Percentiles rank a stretch among this genome's conserved stretches.
Evolutionary conservation across 2,888 invertebrate species (phyloP).

Genomic region (Myathropa florea): DNA sequence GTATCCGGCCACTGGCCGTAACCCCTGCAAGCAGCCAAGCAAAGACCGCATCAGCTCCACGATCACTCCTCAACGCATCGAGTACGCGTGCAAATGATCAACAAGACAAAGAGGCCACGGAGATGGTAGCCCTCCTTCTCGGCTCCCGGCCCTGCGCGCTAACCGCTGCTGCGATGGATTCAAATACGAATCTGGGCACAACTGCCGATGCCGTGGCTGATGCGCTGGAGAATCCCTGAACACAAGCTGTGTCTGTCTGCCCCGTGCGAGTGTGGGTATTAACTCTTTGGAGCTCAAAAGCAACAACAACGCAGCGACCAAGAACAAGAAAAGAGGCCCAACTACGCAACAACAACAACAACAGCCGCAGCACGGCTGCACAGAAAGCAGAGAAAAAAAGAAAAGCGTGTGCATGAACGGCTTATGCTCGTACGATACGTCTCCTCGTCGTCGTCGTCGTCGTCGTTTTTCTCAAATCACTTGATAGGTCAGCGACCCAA

Average conservation of each 20-base stretch:
- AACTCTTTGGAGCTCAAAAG: constrained; percentile 19
- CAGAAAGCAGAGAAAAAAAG: not conserved
- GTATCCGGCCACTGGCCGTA: constrained; percentile 64
- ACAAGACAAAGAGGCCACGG: constrained; percentile 46
- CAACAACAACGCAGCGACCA: constrained; percentile 44
- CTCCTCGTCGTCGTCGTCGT: constrained; percentile 20
- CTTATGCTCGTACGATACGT: constrained; percentile 2
- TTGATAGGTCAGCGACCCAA: constrained; percentile 72
- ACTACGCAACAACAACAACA: constrained; percentile 66
- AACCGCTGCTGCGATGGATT: constrained; percentile 39
- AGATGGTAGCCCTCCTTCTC: constrained; percentile 18
- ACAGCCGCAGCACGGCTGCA: constrained; percentile 27
- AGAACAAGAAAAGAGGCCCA: constrained; percentile 62
- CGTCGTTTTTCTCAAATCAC: constrained; percentile 68
- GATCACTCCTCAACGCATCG: not conserved
- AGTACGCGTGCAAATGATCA: constrained; percentile 43
- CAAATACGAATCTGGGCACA: constrained; percentile 58
- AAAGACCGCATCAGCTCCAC: not conserved
- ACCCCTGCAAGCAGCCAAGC: constrained; percentile 29
- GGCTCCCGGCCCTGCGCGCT: too few relatives aligned
- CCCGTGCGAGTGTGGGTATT: constrained; percentile 15
- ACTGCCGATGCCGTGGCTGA: not conserved
- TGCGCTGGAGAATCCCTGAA: not conserved
- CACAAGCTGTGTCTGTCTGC: constrained; percentile 19
- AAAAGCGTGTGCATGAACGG: constrained; percentile 30